phyloP scores from a whole-genome alignment of 2,113 vertebrate species.

The Falcunculus frontatus region DNA sequence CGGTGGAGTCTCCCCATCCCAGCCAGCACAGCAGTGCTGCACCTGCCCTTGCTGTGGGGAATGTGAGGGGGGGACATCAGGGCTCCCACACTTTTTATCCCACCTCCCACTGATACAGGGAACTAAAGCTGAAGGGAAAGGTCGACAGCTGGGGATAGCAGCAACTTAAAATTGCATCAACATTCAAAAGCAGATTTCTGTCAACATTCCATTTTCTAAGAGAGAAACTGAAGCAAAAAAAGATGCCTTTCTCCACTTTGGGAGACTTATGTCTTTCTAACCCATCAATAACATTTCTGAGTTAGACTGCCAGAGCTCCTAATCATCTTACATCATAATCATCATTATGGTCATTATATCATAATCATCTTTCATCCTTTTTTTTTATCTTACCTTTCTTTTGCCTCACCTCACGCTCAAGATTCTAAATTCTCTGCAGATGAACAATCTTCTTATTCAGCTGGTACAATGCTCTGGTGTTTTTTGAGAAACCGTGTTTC shows the following conservation, averaged over 20 bases:
- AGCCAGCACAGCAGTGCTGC: not conserved
- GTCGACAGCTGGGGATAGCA: not conserved
- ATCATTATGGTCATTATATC: not conserved
- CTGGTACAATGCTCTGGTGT: not conserved
- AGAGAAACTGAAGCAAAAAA: not conserved
- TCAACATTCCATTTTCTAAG: not conserved
- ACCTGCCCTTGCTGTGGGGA: not conserved
- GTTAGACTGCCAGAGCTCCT: not conserved
- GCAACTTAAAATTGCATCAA: not conserved
- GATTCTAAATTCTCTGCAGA: not conserved
- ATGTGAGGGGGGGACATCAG: not conserved
- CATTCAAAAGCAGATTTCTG: not conserved
- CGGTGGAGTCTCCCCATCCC: not conserved
- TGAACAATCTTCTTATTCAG: not conserved
- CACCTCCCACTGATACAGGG: not conserved
- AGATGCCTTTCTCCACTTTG: not conserved
- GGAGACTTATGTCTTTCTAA: not conserved
- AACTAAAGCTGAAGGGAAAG: not conserved
- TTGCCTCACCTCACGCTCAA: not conserved
- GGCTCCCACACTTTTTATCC: not conserved
- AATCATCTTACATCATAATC: not conserved
- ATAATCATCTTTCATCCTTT: not conserved
- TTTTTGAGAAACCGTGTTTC: not conserved
- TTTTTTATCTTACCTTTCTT: not conserved
- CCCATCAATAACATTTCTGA: not conserved